Base-by-base conservation (phyloP, 2,888 invertebrate genomes). In the Panzeria rudis region DNA sequence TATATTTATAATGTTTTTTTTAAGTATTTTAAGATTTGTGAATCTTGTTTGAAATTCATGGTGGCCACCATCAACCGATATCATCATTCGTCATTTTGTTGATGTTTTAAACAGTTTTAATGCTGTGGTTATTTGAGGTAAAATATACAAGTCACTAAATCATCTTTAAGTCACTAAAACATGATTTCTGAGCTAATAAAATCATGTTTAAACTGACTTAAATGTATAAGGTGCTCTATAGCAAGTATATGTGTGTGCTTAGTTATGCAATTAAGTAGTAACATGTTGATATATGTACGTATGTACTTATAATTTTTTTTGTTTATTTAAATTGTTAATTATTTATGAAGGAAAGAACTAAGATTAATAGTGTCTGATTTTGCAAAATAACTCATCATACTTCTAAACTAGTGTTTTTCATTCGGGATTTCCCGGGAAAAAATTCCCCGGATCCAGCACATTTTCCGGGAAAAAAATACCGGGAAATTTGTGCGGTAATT, bases 151-250 rank as follows among this genome's bases (percentile, higher is more conserved):
- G 29, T 50, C 71, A 75, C 69, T 85, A 75, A 85, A 85, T 85
- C 85, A 85, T 85, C 78, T 82, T 75, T 80, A 80, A 76, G 71
- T 83, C 64, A 71, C 62, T 78, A 44, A 66, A 82, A 85, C 85
- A 85, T 79, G 73, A 64, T 75, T 78, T 85, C 75, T 75, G 73
- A 82, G 64, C 69, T 82, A 75, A 79, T 79, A 75, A 82, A 82
- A 79, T 78, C 77, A 75, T 83, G 64, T 69, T 69, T 50, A 20
- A 73, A 41, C 47, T 50, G 50, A 56, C 66, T 59, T 59, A 32
- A 35, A 8, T 32, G 8, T 29, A 20, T 7, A 25, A 17, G 7
- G n/a, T 41, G 66, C 38, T 4, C 56, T 73, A 66, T 47, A 47
- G 64, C 0, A 41, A 38, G 23, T 5, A 15, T 5, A 38, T 8